Evolutionary conservation across 2,888 invertebrate genomes (phyloP).

Genomic region (Chalcis sispes): DNA sequence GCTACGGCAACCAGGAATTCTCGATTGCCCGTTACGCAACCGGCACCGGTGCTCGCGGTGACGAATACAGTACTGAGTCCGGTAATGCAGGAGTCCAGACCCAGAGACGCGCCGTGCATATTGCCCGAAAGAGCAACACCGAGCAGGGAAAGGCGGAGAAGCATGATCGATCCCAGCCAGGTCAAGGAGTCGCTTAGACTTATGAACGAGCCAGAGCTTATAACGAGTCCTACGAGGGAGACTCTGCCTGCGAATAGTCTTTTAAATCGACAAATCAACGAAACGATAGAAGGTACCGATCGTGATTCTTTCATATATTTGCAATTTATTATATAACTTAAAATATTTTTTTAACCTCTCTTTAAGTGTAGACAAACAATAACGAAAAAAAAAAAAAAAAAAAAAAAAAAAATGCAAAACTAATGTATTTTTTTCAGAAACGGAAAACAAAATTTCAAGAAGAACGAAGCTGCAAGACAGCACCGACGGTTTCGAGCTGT

Average conservation of each 20-base stretch:
- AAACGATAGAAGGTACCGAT: constrained; percentile 26
- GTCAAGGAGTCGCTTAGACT: constrained; percentile 63
- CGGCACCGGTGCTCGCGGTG: constrained; percentile 72
- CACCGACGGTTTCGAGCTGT: constrained; percentile 2
- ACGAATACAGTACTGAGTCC: constrained; percentile 74
- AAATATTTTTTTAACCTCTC: too few relatives aligned
- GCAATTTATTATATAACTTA: too few relatives aligned
- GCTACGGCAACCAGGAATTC: constrained; percentile 58
- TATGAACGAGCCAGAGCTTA: constrained; percentile 58
- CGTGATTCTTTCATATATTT: background rate
- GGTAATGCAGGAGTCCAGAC: constrained; percentile 74
- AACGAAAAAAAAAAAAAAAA: background rate
- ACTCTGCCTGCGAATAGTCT: constrained; percentile 31
- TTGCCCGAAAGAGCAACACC: constrained; percentile 72
- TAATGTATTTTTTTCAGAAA: too few relatives aligned
- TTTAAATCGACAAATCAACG: constrained; percentile 1
- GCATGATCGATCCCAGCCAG: constrained; percentile 76
- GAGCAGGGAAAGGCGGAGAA: constrained; percentile 73
- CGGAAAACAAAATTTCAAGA: background rate
- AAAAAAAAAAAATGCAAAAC: too few relatives aligned
- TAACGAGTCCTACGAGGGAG: constrained; percentile 54
- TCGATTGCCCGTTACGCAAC: constrained; percentile 67
- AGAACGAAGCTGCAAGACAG: constrained; percentile 8
- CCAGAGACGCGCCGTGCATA: constrained; percentile 68
- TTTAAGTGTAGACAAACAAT: too few relatives aligned